Base-by-base conservation (phyloP, 2,888 invertebrate genomes). In the Cephus rjabovi region DNA sequence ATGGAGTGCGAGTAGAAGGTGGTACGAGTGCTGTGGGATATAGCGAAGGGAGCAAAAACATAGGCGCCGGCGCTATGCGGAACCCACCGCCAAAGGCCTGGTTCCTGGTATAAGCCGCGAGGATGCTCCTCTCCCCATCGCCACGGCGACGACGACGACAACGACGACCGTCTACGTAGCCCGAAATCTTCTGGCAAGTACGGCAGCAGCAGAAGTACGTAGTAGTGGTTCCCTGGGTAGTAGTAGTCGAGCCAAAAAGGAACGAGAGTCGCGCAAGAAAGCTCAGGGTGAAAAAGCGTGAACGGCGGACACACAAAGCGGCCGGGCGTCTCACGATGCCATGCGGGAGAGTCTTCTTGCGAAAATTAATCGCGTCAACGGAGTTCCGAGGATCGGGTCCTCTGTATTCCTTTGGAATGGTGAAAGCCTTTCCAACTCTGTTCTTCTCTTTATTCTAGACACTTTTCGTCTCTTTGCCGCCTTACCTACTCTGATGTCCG, bases 21-120 rank as follows among this genome's bases (percentile, higher is more conserved):
- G 56, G 56, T 56, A 56, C 56, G 56, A 56, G 23, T 56, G 56
- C 56, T 56, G 56, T 56, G 56, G 56, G 56, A 56, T 56, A 56
- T 56, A 71, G 71, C 33, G 71, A 30, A 30, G 35, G 35, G 31
- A 74, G 74, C 76, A 90, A 90, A 89, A 90, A 87, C 86, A 83
- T 82, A 89, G 90, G 90, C 90, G 90, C 90, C 90, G 90, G 90
- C 89, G 90, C 88, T 89, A 89, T 86, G 86, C 85, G 73, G 76
- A 74, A 37, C 74, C n/a, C n/a, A 76, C 79, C 79, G 79, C 79
- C 79, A 79, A 79, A 79, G 79, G 76, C 73, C 76, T 76, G 76
- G 56, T 79, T 79, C 79, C 74, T 74, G 76, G 79, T 77, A 76
- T 74, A 75, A 73, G 76, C 76, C 76, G 15, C 74, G 74, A 33